These are phyloP conservation scores for Rhamphomyia laevipes DNA, from an alignment of 2,888 invertebrate species.

Conservation along the genomic window DNA sequence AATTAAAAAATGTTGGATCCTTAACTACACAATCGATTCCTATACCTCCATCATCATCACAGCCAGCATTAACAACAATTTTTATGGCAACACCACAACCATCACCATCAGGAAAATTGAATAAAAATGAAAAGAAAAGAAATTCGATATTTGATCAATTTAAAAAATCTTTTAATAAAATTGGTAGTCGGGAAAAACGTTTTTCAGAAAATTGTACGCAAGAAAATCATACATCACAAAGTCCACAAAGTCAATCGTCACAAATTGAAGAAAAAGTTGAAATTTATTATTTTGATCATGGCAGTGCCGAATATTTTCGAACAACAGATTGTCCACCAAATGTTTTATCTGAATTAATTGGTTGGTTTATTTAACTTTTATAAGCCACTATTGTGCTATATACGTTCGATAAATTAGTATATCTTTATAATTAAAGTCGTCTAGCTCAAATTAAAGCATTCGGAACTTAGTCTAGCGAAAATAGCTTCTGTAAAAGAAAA, in stretches of 20 bases:
- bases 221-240: neutral
- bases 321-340: slow-evolving; percentile 53
- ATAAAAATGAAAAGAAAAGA: neutral
- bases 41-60: neutral
- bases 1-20: neutral
- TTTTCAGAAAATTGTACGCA: neutral
- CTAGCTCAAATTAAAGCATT: too few relatives aligned
- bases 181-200: neutral
- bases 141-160: neutral
- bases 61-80: neutral
- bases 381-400: too few relatives aligned
- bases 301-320: slow-evolving; percentile 48
- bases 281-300: slow-evolving; percentile 57
- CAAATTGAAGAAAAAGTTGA: slow-evolving; percentile 36
- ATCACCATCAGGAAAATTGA: neutral
- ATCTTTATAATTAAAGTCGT: too few relatives aligned
- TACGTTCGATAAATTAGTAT: too few relatives aligned
- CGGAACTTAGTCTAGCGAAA: too few relatives aligned
- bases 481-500: too few relatives aligned
- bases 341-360: slow-evolving; percentile 38
- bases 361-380: too few relatives aligned
- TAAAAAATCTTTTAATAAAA: neutral
- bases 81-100: neutral
- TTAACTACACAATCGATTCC: neutral
- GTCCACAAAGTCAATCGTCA: neutral